A percentile compares a stretch with the other conserved stretches of the same genome.
Evolutionary conservation across 2,113 vertebrate species (phyloP).

Genomic region (Mustelus asterias): DNA sequence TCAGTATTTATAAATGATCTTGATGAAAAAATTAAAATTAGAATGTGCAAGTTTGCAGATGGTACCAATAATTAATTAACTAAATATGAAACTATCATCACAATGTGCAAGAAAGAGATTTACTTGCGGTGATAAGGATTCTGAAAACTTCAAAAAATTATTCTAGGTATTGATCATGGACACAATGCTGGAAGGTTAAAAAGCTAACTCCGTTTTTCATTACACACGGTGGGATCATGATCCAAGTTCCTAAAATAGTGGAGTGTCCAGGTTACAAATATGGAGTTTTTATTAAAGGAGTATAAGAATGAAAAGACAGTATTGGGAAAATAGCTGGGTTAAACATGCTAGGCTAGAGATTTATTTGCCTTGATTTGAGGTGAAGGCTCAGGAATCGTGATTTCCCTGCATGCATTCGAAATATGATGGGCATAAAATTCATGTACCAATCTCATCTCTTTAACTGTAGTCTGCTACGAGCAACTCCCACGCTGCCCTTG

Average conservation of each 20-base stretch:
- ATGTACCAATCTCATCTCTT: no score
- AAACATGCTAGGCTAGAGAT: neutral
- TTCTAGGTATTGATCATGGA: neutral
- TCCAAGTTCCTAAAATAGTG: neutral
- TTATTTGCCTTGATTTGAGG: no score
- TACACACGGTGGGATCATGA: neutral
- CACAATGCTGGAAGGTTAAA: neutral
- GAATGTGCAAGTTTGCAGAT: neutral
- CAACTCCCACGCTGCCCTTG: no score
- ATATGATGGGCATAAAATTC: no score
- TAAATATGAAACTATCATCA: neutral
- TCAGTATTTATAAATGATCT: neutral
- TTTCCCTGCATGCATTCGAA: no score
- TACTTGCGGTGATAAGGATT: neutral
- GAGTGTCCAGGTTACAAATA: neutral
- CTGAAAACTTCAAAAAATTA: neutral
- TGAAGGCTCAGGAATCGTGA: no score
- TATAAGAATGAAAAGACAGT: neutral
- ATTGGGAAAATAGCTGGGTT: neutral
- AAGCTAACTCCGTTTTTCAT: neutral
- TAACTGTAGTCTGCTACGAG: no score
- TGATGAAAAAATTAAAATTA: neutral
- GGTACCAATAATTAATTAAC: conserved; percentile 1
- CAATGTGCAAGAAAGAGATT: neutral
- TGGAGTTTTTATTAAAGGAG: neutral